Evolutionary conservation across 1,140 invertebrate genomes (phyloP).

Genomic region (Bilobella aurantiaca): DNA sequence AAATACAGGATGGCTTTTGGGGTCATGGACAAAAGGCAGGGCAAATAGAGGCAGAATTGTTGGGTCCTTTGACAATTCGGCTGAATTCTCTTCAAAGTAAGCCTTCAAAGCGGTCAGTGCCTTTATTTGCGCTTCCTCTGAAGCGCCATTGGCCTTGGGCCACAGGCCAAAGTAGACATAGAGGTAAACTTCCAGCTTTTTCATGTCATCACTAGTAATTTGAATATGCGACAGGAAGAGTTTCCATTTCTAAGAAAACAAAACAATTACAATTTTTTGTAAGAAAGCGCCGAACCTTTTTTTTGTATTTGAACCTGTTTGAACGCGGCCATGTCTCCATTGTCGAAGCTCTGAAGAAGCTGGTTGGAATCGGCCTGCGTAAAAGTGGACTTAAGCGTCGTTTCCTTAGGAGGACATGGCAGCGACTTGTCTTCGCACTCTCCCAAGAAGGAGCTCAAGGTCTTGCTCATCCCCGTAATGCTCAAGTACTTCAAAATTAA

Average conservation of each 20-base stretch:
- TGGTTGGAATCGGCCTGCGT: conserved; percentile 22
- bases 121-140: conserved; percentile 13
- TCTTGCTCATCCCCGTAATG: conserved; percentile 30
- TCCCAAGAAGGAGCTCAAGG: conserved; percentile 16
- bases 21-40: conserved; percentile 26
- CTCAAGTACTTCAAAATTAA: conserved; percentile 30
- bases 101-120: conserved; percentile 22
- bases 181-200: conserved; percentile 33
- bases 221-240: conserved; percentile 28
- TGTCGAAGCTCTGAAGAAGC: conserved; percentile 30
- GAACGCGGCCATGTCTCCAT: conserved; percentile 24
- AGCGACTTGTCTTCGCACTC: conserved; percentile 27
- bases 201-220: conserved; percentile 29
- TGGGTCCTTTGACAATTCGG: conserved; percentile 19
- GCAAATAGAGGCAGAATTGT: conserved; percentile 30
- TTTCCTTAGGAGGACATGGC: conserved; percentile 14
- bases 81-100: conserved; percentile 29
- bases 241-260: conserved; percentile 24
- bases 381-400: conserved; percentile 18
- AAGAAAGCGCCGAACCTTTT: no score
- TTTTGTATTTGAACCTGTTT: conserved; percentile 18
- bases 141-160: conserved; percentile 16
- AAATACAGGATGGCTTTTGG: conserved; percentile 26
- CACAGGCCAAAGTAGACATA: conserved; percentile 32
- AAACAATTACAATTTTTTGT: background rate